Base-by-base conservation (phyloP, 1,140 invertebrate genomes). In the Drosophila bifasciata region DNA sequence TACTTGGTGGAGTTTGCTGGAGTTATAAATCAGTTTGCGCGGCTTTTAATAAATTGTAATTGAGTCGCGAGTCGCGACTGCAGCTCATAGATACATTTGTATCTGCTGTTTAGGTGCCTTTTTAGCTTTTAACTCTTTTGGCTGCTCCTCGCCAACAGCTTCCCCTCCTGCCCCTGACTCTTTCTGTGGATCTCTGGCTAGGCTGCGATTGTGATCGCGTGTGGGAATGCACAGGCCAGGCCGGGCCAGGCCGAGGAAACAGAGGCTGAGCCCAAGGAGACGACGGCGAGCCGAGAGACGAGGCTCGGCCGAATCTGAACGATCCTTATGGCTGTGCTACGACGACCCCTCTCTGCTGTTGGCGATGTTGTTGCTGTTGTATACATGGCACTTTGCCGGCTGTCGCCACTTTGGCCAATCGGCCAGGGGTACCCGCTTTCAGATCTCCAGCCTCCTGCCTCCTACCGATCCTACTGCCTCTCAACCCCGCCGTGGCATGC, bases 1-100 rank as follows among this genome's bases (percentile, higher is more conserved):
- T 32, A 49, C 45, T 66, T 15, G 45, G 53, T 32, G 45, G 48
- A 61, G 45, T 77, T 77, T 32, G 25, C 57, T 81, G 74, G n/a
- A n/a, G 75, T 84, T 86, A 86, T 86, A 86, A 86, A 86, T 86
- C 83, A 86, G 84, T 88, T 73, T 86, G 83, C 61, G 81, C 81
- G 73, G 66, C 83, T 86, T 86, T 86, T 88, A 86, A 85, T 85
- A 88, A 86, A 86, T 88, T 86, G 83, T 86, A 86, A 86, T 86
- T 86, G 83, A 86, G 83, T 86, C 83, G 83, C 83, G 83, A 83
- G 71, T 79, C 74, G 76, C 79, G 79, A 64, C 67, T 80, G 66
- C 73, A 85, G 62, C 69, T 80, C 83, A 86, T 86, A 89, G 84
- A 86, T 83, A 86, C 79, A 74, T 81, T 81, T 86, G 81, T 67